A percentile compares a stretch with the other conserved stretches of the same genome.
Conservation (phyloP, 2,113 vertebrate genomes). For the Mastomys natalensis region DNA sequence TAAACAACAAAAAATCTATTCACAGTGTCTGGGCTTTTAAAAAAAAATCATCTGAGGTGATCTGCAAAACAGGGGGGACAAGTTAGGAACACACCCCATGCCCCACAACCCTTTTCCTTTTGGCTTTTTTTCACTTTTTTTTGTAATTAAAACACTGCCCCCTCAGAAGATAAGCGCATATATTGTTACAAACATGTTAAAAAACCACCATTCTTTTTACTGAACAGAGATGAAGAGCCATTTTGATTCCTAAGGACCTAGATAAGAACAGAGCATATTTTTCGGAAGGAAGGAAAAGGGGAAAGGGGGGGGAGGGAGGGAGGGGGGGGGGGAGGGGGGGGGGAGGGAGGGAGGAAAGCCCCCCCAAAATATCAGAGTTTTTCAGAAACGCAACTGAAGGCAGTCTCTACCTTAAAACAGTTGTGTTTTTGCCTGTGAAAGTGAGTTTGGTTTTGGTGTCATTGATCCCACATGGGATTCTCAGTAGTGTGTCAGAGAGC, state of each 20-base stretch:
- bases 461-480: neutral
- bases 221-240: neutral
- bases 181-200: neutral
- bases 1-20: too few relatives aligned
- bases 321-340: too few relatives aligned
- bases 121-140: neutral
- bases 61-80: neutral
- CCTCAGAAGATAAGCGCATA: neutral
- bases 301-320: too few relatives aligned
- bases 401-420: neutral
- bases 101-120: neutral
- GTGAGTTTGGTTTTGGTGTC: neutral
- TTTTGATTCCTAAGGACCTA: neutral
- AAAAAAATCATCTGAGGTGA: neutral
- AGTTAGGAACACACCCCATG: accelerated
- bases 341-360: too few relatives aligned
- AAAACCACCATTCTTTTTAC: neutral
- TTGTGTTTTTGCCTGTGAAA: constrained; percentile 19
- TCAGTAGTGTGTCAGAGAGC: neutral
- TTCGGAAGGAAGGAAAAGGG: too few relatives aligned
- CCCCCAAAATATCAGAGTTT: too few relatives aligned
- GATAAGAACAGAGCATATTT: neutral
- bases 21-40: neutral
- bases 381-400: neutral
- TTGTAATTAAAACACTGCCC: neutral